phyloP scores from a whole-genome alignment of 2,113 vertebrate genomes.

The Callospermophilus lateralis region DNA sequence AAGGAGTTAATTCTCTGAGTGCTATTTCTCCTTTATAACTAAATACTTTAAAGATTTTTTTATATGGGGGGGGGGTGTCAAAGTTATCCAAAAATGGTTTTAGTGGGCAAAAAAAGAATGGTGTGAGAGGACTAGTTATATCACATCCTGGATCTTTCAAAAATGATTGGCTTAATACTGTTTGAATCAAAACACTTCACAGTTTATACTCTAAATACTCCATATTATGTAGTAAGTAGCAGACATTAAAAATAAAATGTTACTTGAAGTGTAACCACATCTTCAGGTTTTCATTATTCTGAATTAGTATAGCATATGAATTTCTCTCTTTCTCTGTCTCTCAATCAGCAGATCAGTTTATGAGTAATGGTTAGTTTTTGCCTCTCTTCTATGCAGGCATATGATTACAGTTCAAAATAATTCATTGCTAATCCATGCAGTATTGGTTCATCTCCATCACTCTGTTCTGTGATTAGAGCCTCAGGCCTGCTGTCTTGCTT shows the following conservation, averaged over 20 bases:
- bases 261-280: slow-evolving; percentile 85
- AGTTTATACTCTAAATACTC: slow-evolving; percentile 81
- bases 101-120: not conserved
- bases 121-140: not conserved
- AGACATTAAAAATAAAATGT: slow-evolving; percentile 85
- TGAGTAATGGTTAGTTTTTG: slow-evolving; percentile 89
- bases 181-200: slow-evolving; percentile 75
- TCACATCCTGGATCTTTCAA: slow-evolving; percentile 73
- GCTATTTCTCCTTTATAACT: slow-evolving; percentile 59
- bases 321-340: slow-evolving; percentile 66
- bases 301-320: slow-evolving; percentile 85
- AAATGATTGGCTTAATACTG: slow-evolving; percentile 81
- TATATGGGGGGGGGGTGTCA: not conserved
- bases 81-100: slow-evolving; percentile 55
- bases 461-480: slow-evolving; percentile 89
- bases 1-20: slow-evolving; percentile 79
- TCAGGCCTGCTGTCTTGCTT: slow-evolving; percentile 85
- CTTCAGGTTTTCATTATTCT: slow-evolving; percentile 87
- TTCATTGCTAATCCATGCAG: slow-evolving; percentile 90
- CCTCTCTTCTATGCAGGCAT: slow-evolving; percentile 86
- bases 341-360: slow-evolving; percentile 86
- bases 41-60: slow-evolving; percentile 46
- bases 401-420: slow-evolving; percentile 89
- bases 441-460: slow-evolving; percentile 89
- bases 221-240: slow-evolving; percentile 73